These are phyloP conservation scores for Idaea biselata DNA, from an alignment of 2,888 invertebrate genomes.

Conservation along the genomic window DNA sequence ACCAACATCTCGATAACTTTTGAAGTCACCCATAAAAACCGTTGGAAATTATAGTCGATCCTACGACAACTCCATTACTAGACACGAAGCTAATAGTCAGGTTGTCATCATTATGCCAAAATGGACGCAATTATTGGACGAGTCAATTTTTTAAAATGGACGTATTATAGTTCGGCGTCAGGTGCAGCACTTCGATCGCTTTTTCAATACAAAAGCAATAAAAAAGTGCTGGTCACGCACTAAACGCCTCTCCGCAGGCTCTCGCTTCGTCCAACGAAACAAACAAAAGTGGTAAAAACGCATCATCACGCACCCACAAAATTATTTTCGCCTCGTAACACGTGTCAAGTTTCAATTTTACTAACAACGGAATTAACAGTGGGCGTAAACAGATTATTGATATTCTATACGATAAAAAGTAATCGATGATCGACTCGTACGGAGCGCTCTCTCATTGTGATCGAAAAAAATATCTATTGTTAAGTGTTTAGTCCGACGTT, in stretches of 20 bases:
- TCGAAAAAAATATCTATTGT: constrained; percentile 70
- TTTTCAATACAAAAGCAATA: constrained; percentile 77
- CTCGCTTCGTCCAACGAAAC: constrained; percentile 69
- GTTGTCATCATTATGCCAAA: constrained; percentile 54
- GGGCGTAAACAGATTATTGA: constrained; percentile 80
- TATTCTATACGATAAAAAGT: constrained; percentile 77
- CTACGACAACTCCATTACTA: constrained; percentile 55
- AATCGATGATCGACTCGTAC: constrained; percentile 72
- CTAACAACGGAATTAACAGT: constrained; percentile 78
- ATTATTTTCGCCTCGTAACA: constrained; percentile 78
- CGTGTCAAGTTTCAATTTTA: constrained; percentile 80
- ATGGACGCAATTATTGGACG: constrained; percentile 57
- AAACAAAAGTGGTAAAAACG: constrained; percentile 72
- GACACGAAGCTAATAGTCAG: constrained; percentile 51
- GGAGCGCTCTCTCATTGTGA: constrained; percentile 57
- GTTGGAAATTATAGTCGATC: constrained; percentile 43
- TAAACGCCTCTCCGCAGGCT: constrained; percentile 65
- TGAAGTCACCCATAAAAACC: constrained; percentile 50
- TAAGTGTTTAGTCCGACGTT: constrained; percentile 56
- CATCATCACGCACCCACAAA: constrained; percentile 75
- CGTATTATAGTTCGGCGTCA: constrained; percentile 45
- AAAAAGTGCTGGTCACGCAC: constrained; percentile 74
- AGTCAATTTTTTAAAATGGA: constrained; percentile 47
- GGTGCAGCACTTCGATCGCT: constrained; percentile 56
- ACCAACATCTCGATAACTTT: constrained; percentile 43